Percentiles rank a stretch among this genome's conserved stretches.
Conservation (phyloP, 2,888 invertebrate genomes). For the Agonopterix heracliana region DNA sequence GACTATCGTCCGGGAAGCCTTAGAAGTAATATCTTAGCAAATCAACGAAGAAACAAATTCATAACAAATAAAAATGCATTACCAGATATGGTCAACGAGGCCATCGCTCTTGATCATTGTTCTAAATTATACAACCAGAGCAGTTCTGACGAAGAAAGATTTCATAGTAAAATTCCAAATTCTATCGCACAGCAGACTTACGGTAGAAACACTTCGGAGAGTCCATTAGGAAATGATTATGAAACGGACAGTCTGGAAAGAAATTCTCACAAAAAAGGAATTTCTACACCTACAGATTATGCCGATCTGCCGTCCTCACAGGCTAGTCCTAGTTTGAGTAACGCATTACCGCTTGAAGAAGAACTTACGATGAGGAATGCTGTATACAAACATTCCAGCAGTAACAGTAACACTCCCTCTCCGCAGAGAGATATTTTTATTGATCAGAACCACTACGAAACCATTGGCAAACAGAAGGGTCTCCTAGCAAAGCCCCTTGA, state of each 20-base stretch:
- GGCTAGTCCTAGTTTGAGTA: constrained; percentile 83
- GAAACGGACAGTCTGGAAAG: constrained; percentile 86
- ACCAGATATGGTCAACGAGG: constrained; percentile 82
- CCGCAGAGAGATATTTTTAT: constrained; percentile 48
- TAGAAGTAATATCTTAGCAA: constrained; percentile 25
- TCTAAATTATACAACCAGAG: constrained; percentile 55
- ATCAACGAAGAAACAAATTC: constrained; percentile 34
- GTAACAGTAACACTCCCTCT: constrained; percentile 68
- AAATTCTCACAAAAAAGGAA: constrained; percentile 67
- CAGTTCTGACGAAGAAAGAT: constrained; percentile 63
- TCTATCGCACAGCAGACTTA: constrained; percentile 29
- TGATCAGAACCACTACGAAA: constrained; percentile 65
- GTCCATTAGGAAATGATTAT: constrained; percentile 77
- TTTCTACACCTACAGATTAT: constrained; percentile 78
- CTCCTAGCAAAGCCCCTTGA: constrained; percentile 23
- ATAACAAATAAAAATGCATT: constrained; percentile 52
- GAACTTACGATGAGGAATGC: constrained; percentile 87
- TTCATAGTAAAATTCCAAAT: constrained; percentile 30
- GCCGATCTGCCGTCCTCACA: constrained; percentile 81
- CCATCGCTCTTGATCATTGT: constrained; percentile 74
- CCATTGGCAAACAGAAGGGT: constrained; percentile 36
- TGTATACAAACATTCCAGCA: constrained; percentile 80
- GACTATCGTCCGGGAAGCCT: constrained; percentile 39
- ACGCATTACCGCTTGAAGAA: constrained; percentile 86
- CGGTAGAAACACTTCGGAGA: constrained; percentile 48